Evolutionary conservation across 2,888 invertebrate genomes (phyloP).

Genomic region (Masnerella sp.): DNA sequence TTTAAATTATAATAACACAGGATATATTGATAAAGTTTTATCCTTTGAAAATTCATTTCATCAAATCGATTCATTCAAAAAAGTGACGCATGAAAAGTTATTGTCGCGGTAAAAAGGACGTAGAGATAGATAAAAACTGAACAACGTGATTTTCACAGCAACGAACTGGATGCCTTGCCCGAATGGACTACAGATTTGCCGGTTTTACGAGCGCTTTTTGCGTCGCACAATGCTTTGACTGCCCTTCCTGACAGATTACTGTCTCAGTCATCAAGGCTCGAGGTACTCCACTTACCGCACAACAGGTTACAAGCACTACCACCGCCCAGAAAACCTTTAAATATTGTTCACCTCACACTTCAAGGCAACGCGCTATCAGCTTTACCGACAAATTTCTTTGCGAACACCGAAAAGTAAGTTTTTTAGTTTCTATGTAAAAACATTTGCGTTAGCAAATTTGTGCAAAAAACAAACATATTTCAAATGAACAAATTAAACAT

Average conservation of each 20-base stretch:
- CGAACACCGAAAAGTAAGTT: constrained; percentile 78
- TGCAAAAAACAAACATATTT: no score
- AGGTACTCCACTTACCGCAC: constrained; percentile 87
- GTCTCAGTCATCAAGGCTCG: constrained; percentile 85
- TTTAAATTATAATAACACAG: no score
- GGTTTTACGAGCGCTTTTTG: constrained; percentile 85
- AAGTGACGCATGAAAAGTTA: background rate
- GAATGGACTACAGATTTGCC: constrained; percentile 88
- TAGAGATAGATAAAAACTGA: constrained; percentile 12
- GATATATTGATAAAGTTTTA: no score
- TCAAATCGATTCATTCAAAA: no score
- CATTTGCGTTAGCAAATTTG: no score
- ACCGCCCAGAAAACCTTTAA: constrained; percentile 84
- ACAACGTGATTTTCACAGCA: constrained; percentile 74
- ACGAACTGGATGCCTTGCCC: constrained; percentile 85
- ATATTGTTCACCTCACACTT: constrained; percentile 83
- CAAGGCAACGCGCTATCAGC: constrained; percentile 88
- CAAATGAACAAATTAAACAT: no score
- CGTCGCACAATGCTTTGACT: constrained; percentile 85
- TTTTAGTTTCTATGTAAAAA: background rate
- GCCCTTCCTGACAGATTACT: constrained; percentile 86
- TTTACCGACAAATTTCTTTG: constrained; percentile 88
- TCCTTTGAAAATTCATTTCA: no score
- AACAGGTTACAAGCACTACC: constrained; percentile 87
- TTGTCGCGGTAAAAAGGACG: background rate